A percentile compares a stretch with the other conserved stretches of the same genome.
phyloP scores from a whole-genome alignment of 2,113 vertebrate species.

The Hemiprocne comata region DNA sequence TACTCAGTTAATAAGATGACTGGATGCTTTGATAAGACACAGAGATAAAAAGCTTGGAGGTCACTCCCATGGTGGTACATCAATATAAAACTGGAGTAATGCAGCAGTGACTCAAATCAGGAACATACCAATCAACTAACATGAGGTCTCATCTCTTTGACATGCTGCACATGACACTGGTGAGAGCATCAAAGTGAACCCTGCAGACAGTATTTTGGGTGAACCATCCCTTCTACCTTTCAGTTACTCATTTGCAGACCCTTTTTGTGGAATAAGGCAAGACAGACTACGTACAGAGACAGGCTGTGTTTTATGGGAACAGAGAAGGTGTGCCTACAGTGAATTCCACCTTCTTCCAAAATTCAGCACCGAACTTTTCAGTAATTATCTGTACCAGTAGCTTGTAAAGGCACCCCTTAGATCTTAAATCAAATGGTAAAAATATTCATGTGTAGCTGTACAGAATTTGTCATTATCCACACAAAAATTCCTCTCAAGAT shows the following conservation, averaged over 20 bases:
- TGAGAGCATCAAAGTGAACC: neutral
- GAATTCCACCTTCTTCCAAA: neutral
- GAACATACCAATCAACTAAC: neutral
- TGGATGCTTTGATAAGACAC: neutral
- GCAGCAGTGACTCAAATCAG: neutral
- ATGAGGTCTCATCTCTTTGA: neutral
- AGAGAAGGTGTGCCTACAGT: neutral
- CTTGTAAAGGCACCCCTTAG: neutral
- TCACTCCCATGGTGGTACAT: neutral
- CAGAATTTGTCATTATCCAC: neutral
- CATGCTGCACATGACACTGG: rapidly evolving
- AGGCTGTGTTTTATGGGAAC: neutral
- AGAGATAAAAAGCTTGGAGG: neutral
- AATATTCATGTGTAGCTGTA: neutral
- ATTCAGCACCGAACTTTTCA: neutral
- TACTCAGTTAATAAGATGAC: neutral
- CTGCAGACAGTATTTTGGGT: neutral
- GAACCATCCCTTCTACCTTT: neutral
- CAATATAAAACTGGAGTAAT: neutral
- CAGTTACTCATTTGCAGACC: neutral
- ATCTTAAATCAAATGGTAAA: neutral
- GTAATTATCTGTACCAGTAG: neutral
- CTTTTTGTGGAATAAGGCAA: neutral
- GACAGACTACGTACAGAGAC: neutral
- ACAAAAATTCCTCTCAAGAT: neutral